Evolutionary conservation across 2,113 vertebrate genomes (phyloP), one percentile per base, ranked within the genome.

Genomic region (Chionodraco myersi): DNA sequence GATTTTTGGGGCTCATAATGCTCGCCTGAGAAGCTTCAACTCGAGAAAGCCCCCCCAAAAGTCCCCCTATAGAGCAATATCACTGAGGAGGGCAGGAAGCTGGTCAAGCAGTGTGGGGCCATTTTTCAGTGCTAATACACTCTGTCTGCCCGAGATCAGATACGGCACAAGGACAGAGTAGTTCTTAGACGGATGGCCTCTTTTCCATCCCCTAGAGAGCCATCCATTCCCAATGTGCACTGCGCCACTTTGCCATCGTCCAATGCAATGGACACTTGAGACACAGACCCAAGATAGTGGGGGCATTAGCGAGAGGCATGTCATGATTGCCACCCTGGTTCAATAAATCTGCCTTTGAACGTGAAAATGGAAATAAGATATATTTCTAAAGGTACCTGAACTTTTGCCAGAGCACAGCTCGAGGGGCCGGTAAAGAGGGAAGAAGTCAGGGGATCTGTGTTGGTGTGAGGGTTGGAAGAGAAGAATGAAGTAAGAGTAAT

Each of bases 91-190:
- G 85, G 83, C 75, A 86, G 83, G 79, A 87, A 90, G 86, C 88
- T 91, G 90, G 88, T 90, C 89, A 88, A 89, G 88, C 86, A 87
- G 71, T 85, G 81, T 88, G 88, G 53, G 90, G 79, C 87, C 81
- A 90, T 93, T 92, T 90, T 89, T 94, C 92, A 91, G 91, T 79
- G 65, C 90, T 93, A 93, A 94, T 92, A 93, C 88, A 90, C 88
- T 90, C 91, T 90, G 92, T 92, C 92, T 93, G 83, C 75, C 86
- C 78, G 76, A 89, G 86, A 93, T 93, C 90, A 92, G 92, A 92
- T 92, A 91, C 67, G 68, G 85, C 91, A 85, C 88, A 92, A 91
- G 91, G 91, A 93, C 88, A 86, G 85, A 84, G 83, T 69, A 89
- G 67, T 87, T 85, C 90, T 91, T 61, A 90, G 90, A 94, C 71